Conservation (phyloP, 1,140 invertebrate genomes). For the Geopemphigus sp. region DNA sequence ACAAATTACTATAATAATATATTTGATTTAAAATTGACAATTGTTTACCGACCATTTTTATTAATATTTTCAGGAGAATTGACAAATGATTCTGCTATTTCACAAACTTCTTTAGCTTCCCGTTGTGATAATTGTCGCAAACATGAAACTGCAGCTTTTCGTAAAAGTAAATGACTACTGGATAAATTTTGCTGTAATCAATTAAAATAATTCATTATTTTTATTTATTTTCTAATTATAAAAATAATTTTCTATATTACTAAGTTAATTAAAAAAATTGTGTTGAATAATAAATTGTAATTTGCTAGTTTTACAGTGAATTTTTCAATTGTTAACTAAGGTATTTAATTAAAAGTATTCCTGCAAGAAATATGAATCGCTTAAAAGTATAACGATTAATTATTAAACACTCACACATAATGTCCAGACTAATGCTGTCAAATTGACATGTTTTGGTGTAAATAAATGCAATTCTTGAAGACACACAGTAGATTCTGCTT, state of each 20-base stretch:
- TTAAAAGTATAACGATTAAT: no score
- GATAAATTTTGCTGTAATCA: constrained; percentile 73
- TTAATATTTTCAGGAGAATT: constrained; percentile 64
- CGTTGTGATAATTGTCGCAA: constrained; percentile 91
- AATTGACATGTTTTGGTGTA: constrained; percentile 89
- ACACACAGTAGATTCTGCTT: constrained; percentile 93
- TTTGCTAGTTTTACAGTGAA: no score
- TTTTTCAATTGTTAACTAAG: no score
- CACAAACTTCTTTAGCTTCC: constrained; percentile 93
- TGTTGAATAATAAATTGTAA: no score
- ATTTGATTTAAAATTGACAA: not conserved
- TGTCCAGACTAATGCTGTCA: constrained; percentile 87
- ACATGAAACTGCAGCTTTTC: constrained; percentile 92
- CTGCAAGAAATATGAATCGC: no score
- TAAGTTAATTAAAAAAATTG: no score
- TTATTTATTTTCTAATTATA: not conserved
- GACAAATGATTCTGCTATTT: constrained; percentile 68
- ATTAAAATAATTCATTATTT: constrained; percentile 48
- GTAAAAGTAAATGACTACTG: constrained; percentile 83
- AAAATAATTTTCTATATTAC: no score
- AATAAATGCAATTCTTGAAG: constrained; percentile 97
- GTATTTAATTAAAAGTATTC: no score
- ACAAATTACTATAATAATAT: not conserved
- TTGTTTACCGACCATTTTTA: constrained; percentile 57
- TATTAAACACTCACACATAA: constrained; percentile 74